Evolutionary conservation across 1,140 invertebrate species (phyloP), one percentile per base, ranked within the genome.

Genomic region (Mercenaria mercenaria): DNA sequence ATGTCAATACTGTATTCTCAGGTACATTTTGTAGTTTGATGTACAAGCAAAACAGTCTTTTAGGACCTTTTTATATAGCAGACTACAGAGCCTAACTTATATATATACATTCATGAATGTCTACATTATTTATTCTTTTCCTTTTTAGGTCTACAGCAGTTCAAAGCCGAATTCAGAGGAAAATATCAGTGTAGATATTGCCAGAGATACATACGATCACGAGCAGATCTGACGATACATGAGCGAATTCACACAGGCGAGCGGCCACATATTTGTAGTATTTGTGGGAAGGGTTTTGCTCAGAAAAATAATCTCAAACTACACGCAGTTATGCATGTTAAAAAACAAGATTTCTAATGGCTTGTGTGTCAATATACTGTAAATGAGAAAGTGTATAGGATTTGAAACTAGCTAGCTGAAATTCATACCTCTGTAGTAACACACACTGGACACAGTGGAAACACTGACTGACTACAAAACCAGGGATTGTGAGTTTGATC

Each of bases 221-320:
- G n/a, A 41, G 41, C 61, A 0, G 83, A 74, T n/a, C 50, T 86
- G 3, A 56, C 50, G 1, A 74, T 72, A 37, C 83, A 86, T 43
- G 59, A 52, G 50, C 20, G 83, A 32, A 86, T 50, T 15, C 83
- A 86, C 32, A 86, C 83, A 26, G 83, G 83, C 6, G 83, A 86
- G 52, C 23, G 72, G 23, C 83, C 83, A 0, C 69, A 56, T 23
- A 2, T 41, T 23, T 86, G 83, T 39, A 74, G n/a, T 23, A 23
- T 74, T 15, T 86, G 83, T n/a, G 59, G 59, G 8, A 86, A 86
- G n/a, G 43, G 83, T 6, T 86, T 86, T 37, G 83, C 83, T 20
- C 83, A 74, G 13, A 69, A 69, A 37, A 52, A 29, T 43, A 86
- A 86, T n/a, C 34, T 86, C 10, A 86, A 74, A 15, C 26, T 41